Conservation (phyloP, 2,113 vertebrate genomes). For the Butorides virescens region DNA sequence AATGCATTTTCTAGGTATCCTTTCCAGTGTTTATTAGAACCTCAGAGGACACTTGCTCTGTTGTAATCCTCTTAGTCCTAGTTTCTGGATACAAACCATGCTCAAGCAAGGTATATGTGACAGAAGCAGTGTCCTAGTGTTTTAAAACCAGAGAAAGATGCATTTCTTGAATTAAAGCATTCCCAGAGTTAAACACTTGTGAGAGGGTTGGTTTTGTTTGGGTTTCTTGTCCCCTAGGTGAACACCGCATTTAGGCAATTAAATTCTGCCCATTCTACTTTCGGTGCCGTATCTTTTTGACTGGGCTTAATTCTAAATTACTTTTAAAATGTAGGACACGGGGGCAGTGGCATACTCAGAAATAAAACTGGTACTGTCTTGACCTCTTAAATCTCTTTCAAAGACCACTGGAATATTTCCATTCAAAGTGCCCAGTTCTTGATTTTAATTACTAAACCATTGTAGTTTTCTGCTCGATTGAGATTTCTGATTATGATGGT, state of each 20-base stretch:
- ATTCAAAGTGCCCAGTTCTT: background rate
- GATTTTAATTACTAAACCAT: background rate
- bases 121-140: background rate
- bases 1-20: background rate
- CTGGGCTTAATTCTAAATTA: background rate
- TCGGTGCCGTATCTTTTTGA: background rate
- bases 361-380: background rate
- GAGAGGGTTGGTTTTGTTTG: background rate
- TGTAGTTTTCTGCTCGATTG: background rate
- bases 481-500: background rate
- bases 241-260: background rate
- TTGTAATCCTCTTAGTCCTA: background rate
- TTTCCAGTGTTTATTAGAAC: background rate
- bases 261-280: background rate
- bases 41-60: background rate
- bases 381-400: background rate
- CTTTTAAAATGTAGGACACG: background rate
- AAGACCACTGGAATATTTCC: background rate
- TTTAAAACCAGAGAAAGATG: background rate
- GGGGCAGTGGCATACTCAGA: background rate
- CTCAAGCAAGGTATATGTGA: background rate
- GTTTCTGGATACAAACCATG: background rate
- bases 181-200: background rate
- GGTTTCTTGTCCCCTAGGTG: background rate
- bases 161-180: background rate